Base-by-base conservation (phyloP, 2,113 vertebrate genomes). In the Myrmophylax atrothorax region DNA sequence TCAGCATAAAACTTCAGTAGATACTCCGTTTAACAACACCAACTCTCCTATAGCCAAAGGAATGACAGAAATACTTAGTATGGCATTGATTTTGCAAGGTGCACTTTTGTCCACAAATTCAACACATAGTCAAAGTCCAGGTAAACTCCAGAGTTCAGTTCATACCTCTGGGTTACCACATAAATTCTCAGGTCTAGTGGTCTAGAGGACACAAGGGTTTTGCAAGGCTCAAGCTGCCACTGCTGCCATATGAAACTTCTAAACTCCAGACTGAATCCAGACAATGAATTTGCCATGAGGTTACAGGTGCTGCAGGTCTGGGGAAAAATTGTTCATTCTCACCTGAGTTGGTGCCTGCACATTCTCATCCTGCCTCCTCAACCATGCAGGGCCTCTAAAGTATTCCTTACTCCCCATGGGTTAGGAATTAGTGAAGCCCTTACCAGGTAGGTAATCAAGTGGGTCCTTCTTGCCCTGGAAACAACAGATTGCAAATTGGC, bases 221-320 rank as follows among this genome's bases (percentile, higher is more conserved):
- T 67, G 23, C 20, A 67, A 55, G 28, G 67, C 35, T 69, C 15
- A 55, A 52, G 60, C 35, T 75, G 14, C 19, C 1, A 1, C 35
- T 46, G 44, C 42, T 70, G 12, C 56, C 1, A 0, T 20, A 35
- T 0, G 1, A 53, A 91, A 46, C 6, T 53, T 82, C 42, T 35
- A 6, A n/a, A 18, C 44, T 85, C 47, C 42, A 64, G 7, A 44
- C 40, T 33, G 33, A 18, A 35, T 22, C 35, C 42, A 22, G 79
- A 44, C 38, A 50, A 42, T 17, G 23, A 18, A 31, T 92, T 85
- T 76, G 14, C 18, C 37, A 11, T 3, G 4, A 52, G n/a, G n/a
- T 18, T 29, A 40, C 14, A 8, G 0, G 22, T 37, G 15, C 42
- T 77, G 22, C 13, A 46, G 22, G 22, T 56, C 28, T 73, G 50